Evolutionary conservation across 1,140 invertebrate genomes (phyloP), one percentile per base, ranked within the genome.

Genomic region (Samia ricini): DNA sequence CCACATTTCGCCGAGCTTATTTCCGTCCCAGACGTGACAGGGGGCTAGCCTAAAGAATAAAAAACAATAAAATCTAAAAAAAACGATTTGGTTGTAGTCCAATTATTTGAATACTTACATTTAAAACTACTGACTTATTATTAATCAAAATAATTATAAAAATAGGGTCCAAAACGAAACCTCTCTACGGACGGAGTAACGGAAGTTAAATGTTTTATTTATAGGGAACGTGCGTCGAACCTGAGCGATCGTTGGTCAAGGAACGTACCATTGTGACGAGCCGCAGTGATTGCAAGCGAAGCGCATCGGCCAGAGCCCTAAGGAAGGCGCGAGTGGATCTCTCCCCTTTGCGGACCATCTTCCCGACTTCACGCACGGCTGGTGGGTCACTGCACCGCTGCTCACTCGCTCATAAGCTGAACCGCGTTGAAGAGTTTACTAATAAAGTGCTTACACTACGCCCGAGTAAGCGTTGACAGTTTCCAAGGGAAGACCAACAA

Each of bases 311-410:
- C 69, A 89, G 73, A 74, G 80, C 81, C 76, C 81, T 80, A 68
- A 89, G 72, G 62, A 85, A 79, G 77, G 83, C 77, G 69, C 75
- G 71, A 56, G 74, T 76, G 72, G 84, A 78, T 69, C 72, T 76
- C 70, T 89, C 86, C 83, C 84, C 81, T 72, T 86, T 80, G 74
- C 79, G 83, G 68, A 87, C 83, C 86, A 89, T 88, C 68, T 72
- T 74, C 74, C 77, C 79, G 75, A 67, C 82, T 82, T 84, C 81
- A 85, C 83, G 82, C 83, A 78, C 78, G 73, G 79, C 74, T 78
- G 81, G 36, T 81, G 80, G 85, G 83, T 86, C 84, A 85, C 72
- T 88, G 83, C 81, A 85, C 85, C 59, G 62, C 64, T 63, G 61
- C 64, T 69, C 74, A 73, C 76, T 65, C 63, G 60, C 60, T 64